Percentiles rank a stretch among this genome's conserved stretches.
These are phyloP conservation scores for Melanotaenia pygmaea DNA, from an alignment of 2,797 vertebrate species.

Conservation along the genomic window DNA sequence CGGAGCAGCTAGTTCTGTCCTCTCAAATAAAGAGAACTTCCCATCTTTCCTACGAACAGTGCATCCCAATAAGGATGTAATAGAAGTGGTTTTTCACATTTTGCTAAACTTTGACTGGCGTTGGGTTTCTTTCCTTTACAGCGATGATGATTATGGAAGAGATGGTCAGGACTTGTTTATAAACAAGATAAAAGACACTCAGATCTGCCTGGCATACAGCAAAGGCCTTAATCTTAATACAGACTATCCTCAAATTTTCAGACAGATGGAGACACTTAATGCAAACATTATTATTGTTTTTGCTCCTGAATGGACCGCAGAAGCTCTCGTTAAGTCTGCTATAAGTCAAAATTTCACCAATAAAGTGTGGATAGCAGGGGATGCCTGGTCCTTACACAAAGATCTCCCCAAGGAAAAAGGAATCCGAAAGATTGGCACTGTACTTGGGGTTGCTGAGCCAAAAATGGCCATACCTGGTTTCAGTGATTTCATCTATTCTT, in stretches of 20 bases:
- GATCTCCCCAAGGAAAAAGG: conserved; percentile 62
- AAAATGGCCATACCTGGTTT: conserved; percentile 71
- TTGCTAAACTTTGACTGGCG: conserved; percentile 84
- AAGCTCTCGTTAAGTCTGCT: conserved; percentile 75
- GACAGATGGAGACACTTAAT: conserved; percentile 53
- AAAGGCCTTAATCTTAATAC: conserved; percentile 49
- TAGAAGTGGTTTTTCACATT: conserved; percentile 81
- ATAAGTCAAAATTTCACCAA: conserved; percentile 75
- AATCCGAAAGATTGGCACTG: conserved; percentile 78
- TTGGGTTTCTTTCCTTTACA: conserved; percentile 86
- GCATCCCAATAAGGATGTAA: conserved; percentile 78
- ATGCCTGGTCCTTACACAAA: conserved; percentile 43
- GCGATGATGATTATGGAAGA: conserved; percentile 73
- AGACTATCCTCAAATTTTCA: conserved; percentile 57
- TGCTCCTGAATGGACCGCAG: conserved; percentile 25
- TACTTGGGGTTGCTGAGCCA: conserved; percentile 80
- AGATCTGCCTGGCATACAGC: conserved; percentile 83
- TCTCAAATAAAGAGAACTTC: conserved; percentile 67
- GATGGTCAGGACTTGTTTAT: conserved; percentile 70
- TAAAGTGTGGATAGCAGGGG: conserved; percentile 86
- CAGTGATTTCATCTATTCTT: conserved; percentile 69
- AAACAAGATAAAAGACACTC: conserved; percentile 37
- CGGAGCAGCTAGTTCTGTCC: conserved; percentile 62
- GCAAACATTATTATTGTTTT: conserved; percentile 82
- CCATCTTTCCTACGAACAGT: conserved; percentile 87